These are phyloP conservation scores for Coremacera marginata DNA, from an alignment of 2,888 invertebrate genomes.

Conservation along the genomic window DNA sequence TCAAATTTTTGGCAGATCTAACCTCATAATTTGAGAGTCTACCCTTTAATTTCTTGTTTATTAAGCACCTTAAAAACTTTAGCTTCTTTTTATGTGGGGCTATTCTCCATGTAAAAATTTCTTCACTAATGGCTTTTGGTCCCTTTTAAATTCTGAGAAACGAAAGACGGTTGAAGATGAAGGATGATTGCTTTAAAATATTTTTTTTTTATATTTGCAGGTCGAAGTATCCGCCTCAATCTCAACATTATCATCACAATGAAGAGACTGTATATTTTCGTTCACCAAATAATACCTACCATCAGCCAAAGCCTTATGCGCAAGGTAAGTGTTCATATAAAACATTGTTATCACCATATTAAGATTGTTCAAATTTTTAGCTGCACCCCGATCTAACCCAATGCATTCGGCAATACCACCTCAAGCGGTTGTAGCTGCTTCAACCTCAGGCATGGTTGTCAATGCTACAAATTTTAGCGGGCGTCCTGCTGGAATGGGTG, in stretches of 20 bases:
- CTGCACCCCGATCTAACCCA: constrained; percentile 60
- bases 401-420: constrained; percentile 64
- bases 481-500: constrained; percentile 59
- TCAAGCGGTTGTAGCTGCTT: constrained; percentile 62
- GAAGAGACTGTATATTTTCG: constrained; percentile 66
- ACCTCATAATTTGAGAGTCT: too few relatives aligned
- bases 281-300: constrained; percentile 63
- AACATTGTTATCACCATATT: constrained; percentile 33
- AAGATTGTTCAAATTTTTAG: constrained; percentile 45
- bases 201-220: constrained; percentile 44
- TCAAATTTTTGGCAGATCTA: too few relatives aligned
- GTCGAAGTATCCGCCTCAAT: constrained; percentile 64
- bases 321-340: constrained; percentile 54
- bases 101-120: too few relatives aligned
- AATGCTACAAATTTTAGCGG: constrained; percentile 63
- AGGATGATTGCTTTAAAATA: neutral
- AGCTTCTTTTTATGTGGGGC: too few relatives aligned
- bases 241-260: constrained; percentile 65
- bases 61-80: too few relatives aligned
- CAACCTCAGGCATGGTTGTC: constrained; percentile 62
- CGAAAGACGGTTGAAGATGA: too few relatives aligned
- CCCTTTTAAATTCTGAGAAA: too few relatives aligned
- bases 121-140: too few relatives aligned
- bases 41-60: too few relatives aligned
- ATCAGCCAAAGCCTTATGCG: constrained; percentile 66